Base-by-base conservation (phyloP, 1,140 invertebrate genomes). In the Tetramorium parvispinum region DNA sequence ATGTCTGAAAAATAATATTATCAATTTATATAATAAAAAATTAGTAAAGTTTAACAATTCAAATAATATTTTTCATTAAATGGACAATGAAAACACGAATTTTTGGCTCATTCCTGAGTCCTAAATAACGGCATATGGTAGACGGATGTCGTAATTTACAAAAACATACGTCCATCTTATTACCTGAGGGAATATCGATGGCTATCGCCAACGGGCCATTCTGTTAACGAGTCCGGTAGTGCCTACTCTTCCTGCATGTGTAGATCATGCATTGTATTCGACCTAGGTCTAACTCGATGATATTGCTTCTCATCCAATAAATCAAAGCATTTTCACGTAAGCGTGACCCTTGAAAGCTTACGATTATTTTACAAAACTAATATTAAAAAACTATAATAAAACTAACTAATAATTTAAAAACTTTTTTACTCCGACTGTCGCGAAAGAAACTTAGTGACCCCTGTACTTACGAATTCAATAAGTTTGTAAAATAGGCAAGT, bases 71-170 rank as follows among this genome's bases (percentile, higher is more conserved):
- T 21, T 37, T 16, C 13, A 18, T 32, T 70, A 51, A 71, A 49
- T 32, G 8, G 16, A n/a, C 13, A 32, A 53, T 79, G 10, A 53
- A 68, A 68, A 68, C 37, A 53, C 11, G 32, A 7, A 66, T 18
- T 10, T 70, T 16, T 8, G 40, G n/a, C 6, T 10, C 16, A 27
- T 55, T 10, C 3, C 37, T 46, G 32, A 68, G 40, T 68, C 59
- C 37, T 53, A 66, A 43, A 37, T 81, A 70, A 57, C 86, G 40
- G 61, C 90, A 91, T 91, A 91, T 91, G 90, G 81, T 85, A 83
- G 87, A 89, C 49, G 85, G 65, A 86, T 78, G 85, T 53, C 51
- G 57, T 71, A 79, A 87, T 81, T 81, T 59, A 71, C 73, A 88
- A 90, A 87, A 91, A 91, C 53, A 55, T 51, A 43, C 37, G 37